Evolutionary conservation across 2,113 vertebrate genomes (phyloP).

Genomic region (Cynocephalus volans): DNA sequence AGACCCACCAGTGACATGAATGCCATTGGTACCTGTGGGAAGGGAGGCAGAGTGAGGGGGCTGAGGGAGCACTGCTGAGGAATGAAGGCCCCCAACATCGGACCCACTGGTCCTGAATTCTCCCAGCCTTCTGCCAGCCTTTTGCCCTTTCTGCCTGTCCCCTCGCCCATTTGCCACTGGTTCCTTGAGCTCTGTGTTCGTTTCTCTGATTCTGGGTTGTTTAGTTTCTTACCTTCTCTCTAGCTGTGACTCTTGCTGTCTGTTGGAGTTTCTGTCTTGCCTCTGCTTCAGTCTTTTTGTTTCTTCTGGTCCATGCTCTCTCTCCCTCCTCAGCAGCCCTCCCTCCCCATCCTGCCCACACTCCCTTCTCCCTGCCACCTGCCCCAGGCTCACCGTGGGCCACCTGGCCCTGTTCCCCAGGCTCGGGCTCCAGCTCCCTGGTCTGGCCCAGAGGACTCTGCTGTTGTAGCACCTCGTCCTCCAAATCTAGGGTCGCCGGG

Average conservation of each 20-base stretch:
- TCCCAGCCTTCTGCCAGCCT: background rate
- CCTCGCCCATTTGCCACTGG: background rate
- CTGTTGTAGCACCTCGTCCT: conserved; percentile 71
- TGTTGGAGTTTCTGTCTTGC: background rate
- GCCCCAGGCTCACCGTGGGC: conserved; percentile 62
- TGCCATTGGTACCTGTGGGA: conserved; percentile 80
- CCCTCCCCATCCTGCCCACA: background rate
- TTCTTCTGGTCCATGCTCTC: background rate
- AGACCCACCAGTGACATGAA: conserved; percentile 79
- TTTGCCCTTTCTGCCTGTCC: background rate
- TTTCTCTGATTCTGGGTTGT: background rate
- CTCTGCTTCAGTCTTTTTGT: background rate
- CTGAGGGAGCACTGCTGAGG: background rate
- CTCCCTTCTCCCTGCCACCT: background rate
- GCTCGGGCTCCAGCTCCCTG: conserved; percentile 70
- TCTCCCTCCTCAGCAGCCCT: background rate
- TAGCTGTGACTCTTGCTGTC: background rate
- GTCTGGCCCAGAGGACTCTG: conserved; percentile 63
- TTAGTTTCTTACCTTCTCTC: background rate
- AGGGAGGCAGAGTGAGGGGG: background rate
- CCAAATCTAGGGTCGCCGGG: background rate
- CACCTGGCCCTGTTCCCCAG: conserved; percentile 74
- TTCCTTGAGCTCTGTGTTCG: background rate
- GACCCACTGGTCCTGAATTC: background rate
- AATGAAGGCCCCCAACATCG: too few species aligned